Evolutionary conservation across 2,113 vertebrate species (phyloP).

Genomic region (Semicossyphus pulcher): DNA sequence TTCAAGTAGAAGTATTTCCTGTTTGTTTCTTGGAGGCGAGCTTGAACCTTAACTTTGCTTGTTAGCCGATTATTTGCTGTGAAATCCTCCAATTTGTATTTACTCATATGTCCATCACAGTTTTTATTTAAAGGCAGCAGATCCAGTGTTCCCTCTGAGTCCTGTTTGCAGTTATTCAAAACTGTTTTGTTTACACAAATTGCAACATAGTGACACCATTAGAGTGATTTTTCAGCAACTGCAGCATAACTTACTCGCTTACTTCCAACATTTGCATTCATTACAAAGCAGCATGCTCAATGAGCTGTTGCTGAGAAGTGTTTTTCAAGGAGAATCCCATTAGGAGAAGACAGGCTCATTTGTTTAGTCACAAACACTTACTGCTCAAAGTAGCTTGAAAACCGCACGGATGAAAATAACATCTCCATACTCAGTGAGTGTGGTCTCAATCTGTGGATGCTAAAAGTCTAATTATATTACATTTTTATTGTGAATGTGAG

Average conservation of each 20-base stretch:
- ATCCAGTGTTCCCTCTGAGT: background rate
- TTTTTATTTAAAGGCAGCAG: slow-evolving; percentile 4
- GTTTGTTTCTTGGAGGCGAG: slow-evolving; percentile 39
- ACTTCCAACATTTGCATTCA: slow-evolving; percentile 25
- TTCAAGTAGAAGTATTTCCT: slow-evolving; percentile 59
- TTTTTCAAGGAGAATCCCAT: slow-evolving; percentile 10
- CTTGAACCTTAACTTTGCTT: background rate
- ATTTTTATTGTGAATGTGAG: background rate
- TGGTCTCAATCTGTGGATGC: background rate
- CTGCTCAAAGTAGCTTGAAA: background rate
- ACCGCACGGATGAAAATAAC: background rate
- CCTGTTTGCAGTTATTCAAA: background rate
- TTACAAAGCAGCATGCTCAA: slow-evolving; percentile 1
- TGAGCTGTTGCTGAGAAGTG: slow-evolving; percentile 11
- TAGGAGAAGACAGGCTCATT: slow-evolving; percentile 1
- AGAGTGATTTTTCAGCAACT: slow-evolving; percentile 9
- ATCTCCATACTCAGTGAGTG: background rate
- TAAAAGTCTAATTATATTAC: background rate
- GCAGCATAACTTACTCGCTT: background rate
- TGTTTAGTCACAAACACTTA: background rate
- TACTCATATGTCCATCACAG: background rate
- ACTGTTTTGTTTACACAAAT: slow-evolving; percentile 8
- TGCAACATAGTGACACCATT: slow-evolving; percentile 9
- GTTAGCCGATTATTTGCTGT: background rate
- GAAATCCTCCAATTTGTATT: background rate